Evolutionary conservation across 2,888 invertebrate genomes (phyloP).

Genomic region (Diarsia rubi): DNA sequence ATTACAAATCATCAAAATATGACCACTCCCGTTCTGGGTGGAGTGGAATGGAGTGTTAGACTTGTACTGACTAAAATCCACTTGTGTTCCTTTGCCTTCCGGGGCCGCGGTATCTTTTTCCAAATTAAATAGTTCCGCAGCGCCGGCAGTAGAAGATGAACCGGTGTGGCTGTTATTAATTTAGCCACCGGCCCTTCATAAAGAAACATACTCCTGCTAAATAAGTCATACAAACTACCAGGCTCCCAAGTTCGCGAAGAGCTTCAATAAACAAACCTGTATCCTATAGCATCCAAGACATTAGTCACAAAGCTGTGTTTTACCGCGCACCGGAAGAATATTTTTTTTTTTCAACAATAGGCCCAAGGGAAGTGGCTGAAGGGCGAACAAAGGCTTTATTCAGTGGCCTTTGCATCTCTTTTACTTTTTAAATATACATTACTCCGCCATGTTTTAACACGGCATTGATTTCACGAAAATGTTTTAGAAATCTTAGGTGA

Average conservation of each 20-base stretch:
- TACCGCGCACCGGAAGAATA: slow-evolving; percentile 44
- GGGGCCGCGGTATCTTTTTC: too few species aligned
- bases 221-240: slow-evolving; percentile 38
- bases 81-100: too few species aligned
- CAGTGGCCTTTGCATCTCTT: slow-evolving; percentile 53
- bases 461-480: slow-evolving; percentile 52
- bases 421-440: slow-evolving; percentile 60
- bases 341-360: slow-evolving; percentile 65
- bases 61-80: too few species aligned
- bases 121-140: too few species aligned
- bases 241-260: slow-evolving; percentile 38
- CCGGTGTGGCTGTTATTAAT: background rate
- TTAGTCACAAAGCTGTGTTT: slow-evolving; percentile 56
- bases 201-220: slow-evolving; percentile 4
- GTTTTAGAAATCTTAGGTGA: slow-evolving; percentile 23
- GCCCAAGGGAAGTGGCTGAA: slow-evolving; percentile 66
- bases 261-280: slow-evolving; percentile 39
- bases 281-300: slow-evolving; percentile 41
- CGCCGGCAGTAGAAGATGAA: background rate
- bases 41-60: too few species aligned
- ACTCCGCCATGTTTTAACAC: slow-evolving; percentile 45
- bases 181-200: background rate
- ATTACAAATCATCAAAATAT: too few species aligned
- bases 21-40: too few species aligned
- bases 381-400: slow-evolving; percentile 69